Conservation (phyloP, 2,797 vertebrate species). For the Semotilus atromaculatus region DNA sequence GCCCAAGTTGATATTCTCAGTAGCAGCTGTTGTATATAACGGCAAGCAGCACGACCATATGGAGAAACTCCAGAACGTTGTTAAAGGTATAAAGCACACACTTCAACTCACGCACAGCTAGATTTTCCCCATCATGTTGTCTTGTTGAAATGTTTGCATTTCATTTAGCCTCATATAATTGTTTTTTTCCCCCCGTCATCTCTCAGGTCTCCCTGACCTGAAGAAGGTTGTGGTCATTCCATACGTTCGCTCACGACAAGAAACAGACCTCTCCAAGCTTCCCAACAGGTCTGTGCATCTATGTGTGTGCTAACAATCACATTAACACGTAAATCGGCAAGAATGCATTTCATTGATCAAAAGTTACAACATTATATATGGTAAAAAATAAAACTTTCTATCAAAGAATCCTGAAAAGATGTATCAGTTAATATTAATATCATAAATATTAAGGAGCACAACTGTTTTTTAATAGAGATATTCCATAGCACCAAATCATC, state of each 20-base stretch:
- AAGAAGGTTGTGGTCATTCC: conserved; percentile 92
- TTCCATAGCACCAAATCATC: not conserved
- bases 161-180: not conserved
- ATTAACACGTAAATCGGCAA: not conserved
- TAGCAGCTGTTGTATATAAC: conserved; percentile 93
- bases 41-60: conserved; percentile 90
- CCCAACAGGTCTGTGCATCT: conserved; percentile 84
- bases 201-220: conserved; percentile 89
- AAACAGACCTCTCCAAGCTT: conserved; percentile 89
- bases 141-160: not conserved
- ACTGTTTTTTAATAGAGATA: not conserved
- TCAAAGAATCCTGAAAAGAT: not conserved
- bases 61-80: conserved; percentile 92
- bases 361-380: not conserved
- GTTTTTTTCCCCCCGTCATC: not conserved
- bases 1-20: conserved; percentile 94
- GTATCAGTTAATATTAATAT: not conserved
- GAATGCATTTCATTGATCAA: not conserved
- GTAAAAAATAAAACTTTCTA: not conserved
- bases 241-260: conserved; percentile 82
- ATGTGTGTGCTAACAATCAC: not conserved
- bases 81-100: conserved; percentile 82
- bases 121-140: not conserved
- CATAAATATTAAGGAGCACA: not conserved
- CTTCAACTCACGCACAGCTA: not conserved